Conservation (phyloP, 2,888 invertebrate species). For the Rhimphoctona megacephalus region DNA sequence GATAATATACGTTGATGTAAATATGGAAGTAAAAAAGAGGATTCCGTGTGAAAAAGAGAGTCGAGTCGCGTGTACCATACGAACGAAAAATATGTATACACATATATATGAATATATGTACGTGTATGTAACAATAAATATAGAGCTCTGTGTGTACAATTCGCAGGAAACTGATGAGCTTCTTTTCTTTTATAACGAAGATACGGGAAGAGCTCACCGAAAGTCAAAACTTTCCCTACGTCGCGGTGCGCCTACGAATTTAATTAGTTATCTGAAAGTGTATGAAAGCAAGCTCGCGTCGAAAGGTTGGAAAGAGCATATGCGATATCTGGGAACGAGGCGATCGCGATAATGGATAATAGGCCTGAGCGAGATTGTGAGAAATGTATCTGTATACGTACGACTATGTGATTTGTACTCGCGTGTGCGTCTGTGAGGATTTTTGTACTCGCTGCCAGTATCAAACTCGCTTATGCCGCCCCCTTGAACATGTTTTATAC, state of each 20-base stretch:
- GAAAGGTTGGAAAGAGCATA: constrained; percentile 56
- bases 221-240: constrained; percentile 53
- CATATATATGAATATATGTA: background rate
- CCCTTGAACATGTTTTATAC: background rate
- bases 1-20: constrained; percentile 26
- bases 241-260: constrained; percentile 48
- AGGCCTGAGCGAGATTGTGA: constrained; percentile 27
- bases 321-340: constrained; percentile 75
- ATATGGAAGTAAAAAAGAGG: constrained; percentile 17
- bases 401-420: background rate
- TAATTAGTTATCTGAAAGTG: constrained; percentile 76
- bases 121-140: background rate
- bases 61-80: constrained; percentile 43
- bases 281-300: constrained; percentile 60
- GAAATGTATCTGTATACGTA: constrained; percentile 5
- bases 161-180: constrained; percentile 41
- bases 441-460: background rate
- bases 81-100: constrained; percentile 31
- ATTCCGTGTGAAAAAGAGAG: constrained; percentile 75
- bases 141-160: background rate
- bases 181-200: constrained; percentile 23
- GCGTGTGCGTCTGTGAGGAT: background rate
- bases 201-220: background rate
- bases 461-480: constrained; percentile 6
- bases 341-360: constrained; percentile 68